Conservation (phyloP, 2,888 invertebrate species). For the Pemphredon lugubris region DNA sequence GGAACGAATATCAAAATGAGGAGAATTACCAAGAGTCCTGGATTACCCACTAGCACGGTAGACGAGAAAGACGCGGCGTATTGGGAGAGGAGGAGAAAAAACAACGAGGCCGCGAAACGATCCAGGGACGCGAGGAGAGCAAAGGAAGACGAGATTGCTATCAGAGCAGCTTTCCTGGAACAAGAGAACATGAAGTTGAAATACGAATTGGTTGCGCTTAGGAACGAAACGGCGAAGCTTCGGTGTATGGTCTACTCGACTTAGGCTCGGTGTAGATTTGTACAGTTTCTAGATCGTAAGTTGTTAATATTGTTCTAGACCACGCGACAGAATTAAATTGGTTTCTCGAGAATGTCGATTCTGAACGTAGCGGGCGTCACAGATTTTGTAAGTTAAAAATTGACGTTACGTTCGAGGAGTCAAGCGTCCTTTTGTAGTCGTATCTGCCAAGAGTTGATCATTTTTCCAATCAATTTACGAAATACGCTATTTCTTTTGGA, state of each 20-base stretch:
- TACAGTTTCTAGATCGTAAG: neutral
- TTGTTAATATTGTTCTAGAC: constrained; percentile 20
- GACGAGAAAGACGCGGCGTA: constrained; percentile 89
- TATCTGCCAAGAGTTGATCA: too few species aligned
- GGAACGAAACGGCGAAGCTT: constrained; percentile 85
- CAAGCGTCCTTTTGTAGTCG: neutral
- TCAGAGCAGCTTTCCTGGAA: constrained; percentile 92
- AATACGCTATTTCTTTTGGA: neutral
- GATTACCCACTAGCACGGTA: constrained; percentile 58
- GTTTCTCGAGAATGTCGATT: neutral
- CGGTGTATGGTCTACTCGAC: constrained; percentile 81
- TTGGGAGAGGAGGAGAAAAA: constrained; percentile 93
- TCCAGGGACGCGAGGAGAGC: constrained; percentile 94
- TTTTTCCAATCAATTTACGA: neutral
- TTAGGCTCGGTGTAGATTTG: constrained; percentile 27
- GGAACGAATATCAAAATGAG: constrained; percentile 89
- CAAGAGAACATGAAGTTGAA: constrained; percentile 92
- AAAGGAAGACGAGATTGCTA: constrained; percentile 95
- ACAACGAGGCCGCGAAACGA: constrained; percentile 97
- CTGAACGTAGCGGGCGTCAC: neutral
- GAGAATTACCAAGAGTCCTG: constrained; percentile 69
- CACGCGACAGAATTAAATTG: constrained; percentile 7
- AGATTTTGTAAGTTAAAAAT: neutral
- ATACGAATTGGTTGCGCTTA: constrained; percentile 86
- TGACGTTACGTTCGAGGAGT: neutral